A percentile compares a stretch with the other conserved stretches of the same genome.
Conservation (phyloP, 2,113 vertebrate genomes). For the Gavia stellata region DNA sequence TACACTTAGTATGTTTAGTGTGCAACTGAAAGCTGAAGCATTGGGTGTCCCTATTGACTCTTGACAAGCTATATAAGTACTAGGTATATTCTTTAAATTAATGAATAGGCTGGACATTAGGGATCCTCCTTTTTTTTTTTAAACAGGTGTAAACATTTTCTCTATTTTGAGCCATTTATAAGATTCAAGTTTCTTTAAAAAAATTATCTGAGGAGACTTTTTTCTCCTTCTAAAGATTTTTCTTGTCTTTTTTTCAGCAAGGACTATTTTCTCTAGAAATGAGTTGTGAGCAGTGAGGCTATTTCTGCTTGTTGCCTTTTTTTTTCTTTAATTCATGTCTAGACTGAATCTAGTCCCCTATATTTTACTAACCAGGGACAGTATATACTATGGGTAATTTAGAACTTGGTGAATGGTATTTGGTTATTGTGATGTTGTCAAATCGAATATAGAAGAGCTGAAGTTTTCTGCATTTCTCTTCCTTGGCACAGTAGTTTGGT, state of each 20-base stretch:
- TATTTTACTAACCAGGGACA: background rate
- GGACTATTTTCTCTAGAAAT: background rate
- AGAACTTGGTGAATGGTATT: background rate
- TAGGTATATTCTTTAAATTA: background rate
- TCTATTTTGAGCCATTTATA: background rate
- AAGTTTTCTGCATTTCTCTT: background rate
- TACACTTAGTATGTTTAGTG: background rate
- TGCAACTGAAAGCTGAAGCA: background rate
- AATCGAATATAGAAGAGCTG: background rate
- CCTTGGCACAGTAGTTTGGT: background rate
- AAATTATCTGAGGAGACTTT: background rate
- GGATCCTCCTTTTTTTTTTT: background rate
- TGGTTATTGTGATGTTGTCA: background rate
- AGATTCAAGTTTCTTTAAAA: background rate
- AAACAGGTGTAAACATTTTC: background rate
- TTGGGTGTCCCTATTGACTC: background rate
- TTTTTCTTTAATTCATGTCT: background rate
- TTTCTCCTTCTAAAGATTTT: background rate
- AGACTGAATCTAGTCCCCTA: background rate
- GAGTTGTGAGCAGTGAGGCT: background rate
- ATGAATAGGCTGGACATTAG: background rate
- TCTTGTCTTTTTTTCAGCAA: background rate
- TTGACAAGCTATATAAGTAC: background rate
- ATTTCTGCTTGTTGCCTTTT: background rate
- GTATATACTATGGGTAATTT: background rate